Evolutionary conservation across 2,797 vertebrate genomes (phyloP).

Genomic region (Gallirallus australis): DNA sequence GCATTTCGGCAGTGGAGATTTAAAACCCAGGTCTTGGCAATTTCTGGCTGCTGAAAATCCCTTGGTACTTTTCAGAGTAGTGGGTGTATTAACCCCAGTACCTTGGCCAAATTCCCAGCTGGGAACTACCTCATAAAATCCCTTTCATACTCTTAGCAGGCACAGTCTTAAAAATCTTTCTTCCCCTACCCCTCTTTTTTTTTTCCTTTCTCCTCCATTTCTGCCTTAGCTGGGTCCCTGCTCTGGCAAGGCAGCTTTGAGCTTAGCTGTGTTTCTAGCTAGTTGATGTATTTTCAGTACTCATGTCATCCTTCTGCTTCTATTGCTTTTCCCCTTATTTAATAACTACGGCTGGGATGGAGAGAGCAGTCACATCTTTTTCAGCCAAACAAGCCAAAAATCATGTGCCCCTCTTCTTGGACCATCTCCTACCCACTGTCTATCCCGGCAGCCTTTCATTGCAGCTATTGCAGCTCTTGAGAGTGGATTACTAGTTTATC

Average conservation of each 20-base stretch:
- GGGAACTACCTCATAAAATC: constrained; percentile 45
- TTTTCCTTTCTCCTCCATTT: neutral
- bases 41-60: constrained; percentile 49
- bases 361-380: neutral
- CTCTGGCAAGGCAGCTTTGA: neutral
- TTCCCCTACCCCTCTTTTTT: neutral
- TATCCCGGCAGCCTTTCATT: neutral
- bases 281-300: neutral
- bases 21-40: constrained; percentile 51
- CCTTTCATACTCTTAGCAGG: neutral
- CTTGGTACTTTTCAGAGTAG: constrained; percentile 35
- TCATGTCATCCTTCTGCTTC: neutral
- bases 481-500: neutral
- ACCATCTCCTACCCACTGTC: neutral
- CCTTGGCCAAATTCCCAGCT: constrained; percentile 44
- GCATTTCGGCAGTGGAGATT: constrained; percentile 54
- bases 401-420: neutral
- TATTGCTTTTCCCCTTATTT: neutral
- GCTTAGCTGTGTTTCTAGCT: neutral
- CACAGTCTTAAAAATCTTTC: neutral
- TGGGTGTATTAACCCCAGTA: constrained; percentile 39
- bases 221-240: neutral
- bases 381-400: neutral
- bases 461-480: neutral
- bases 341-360: neutral